phyloP scores from a whole-genome alignment of 2,797 vertebrate species.

The Anomalospiza imberbis region DNA sequence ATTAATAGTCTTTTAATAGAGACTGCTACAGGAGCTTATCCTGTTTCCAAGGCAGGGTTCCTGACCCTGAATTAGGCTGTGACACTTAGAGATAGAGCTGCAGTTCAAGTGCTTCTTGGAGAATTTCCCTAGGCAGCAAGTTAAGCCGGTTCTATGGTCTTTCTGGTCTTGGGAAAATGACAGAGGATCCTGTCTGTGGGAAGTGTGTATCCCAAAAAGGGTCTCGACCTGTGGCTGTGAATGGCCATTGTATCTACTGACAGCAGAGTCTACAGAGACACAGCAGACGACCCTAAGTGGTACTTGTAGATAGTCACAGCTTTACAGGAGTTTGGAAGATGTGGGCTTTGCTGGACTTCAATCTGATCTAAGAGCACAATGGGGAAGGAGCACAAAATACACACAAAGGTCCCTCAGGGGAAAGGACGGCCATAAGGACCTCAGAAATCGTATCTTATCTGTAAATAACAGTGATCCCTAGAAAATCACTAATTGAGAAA shows the following conservation, averaged over 20 bases:
- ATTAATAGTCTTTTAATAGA: background rate
- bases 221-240: background rate
- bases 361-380: background rate
- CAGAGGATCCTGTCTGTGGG: background rate
- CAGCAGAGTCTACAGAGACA: background rate
- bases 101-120: background rate
- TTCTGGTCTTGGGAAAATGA: background rate
- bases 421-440: background rate
- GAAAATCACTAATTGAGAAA: background rate
- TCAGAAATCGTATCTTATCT: background rate
- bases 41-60: background rate
- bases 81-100: background rate
- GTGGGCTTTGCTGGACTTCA: background rate
- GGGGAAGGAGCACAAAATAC: background rate
- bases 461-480: background rate
- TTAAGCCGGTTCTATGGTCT: background rate
- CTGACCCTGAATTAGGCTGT: background rate
- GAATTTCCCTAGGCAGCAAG: background rate
- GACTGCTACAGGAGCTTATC: background rate
- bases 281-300: background rate
- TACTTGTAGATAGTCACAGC: background rate
- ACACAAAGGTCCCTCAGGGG: accelerated
- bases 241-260: background rate
- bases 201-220: background rate
- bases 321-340: background rate